Evolutionary conservation across 1,140 invertebrate genomes (phyloP), one percentile per base, ranked within the genome.

Genomic region (Gonioctena quinquepunctata): DNA sequence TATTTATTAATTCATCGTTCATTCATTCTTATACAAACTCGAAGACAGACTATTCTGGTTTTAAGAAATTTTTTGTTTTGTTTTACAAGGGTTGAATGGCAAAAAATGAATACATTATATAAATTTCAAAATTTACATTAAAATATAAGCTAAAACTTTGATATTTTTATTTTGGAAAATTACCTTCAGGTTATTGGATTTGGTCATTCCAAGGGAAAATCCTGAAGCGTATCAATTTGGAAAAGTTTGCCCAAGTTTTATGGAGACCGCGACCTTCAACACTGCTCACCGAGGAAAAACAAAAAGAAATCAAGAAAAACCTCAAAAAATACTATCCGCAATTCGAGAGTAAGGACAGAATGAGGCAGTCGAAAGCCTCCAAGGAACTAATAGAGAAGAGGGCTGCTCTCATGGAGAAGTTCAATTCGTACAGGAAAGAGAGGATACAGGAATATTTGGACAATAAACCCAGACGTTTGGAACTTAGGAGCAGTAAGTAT

Each of bases 331-430:
- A 98, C 87, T 96, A 95, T 66, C 90, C 93, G 3, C 92, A 96
- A 83, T 99, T 99, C 84, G 97, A 99, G 80, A 92, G 92, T 76
- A 97, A 99, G 83, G 98, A 99, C 87, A 91, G 95, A 64, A 92
- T 96, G 87, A 89, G 96, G 59, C 88, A 94, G 79, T 95, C 93
- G 52, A 95, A 96, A 77, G 96, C 96, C 33, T 98, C 96, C 52
- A 98, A 98, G 89, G 96, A 99, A 88, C 84, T 99, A 73, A 91
- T 99, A 33, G 96, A 98, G 72, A 98, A 98, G 83, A 90, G 97
- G 16, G 91, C 93, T 25, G 89, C 92, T 72, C 85, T 97, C 65
- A 94, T 98, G 90, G 92, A 93, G 80, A 91, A 94, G 63, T 97
- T 96, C 81, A 89, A 93, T 76, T 90, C 93, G 72, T 93, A 93